These are phyloP conservation scores for Taenaris catops DNA, from an alignment of 2,888 invertebrate genomes.

Conservation along the genomic window DNA sequence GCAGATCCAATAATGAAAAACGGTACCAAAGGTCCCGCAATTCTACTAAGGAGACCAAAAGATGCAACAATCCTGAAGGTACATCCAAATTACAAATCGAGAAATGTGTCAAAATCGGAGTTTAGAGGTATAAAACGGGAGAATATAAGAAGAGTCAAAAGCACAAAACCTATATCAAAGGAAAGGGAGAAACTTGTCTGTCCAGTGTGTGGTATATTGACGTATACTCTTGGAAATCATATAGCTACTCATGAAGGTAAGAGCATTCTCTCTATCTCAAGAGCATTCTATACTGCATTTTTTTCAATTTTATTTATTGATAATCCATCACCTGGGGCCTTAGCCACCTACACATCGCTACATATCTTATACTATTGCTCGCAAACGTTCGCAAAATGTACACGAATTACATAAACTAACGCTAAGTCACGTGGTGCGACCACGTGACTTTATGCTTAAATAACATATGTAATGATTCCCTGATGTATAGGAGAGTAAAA, in stretches of 20 bases:
- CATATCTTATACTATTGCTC: too few species aligned
- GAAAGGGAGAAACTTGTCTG: conserved; percentile 70
- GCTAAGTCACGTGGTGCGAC: too few species aligned
- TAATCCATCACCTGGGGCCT: not conserved
- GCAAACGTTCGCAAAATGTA: too few species aligned
- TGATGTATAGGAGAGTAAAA: too few species aligned
- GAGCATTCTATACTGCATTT: too few species aligned
- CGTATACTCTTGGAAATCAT: conserved; percentile 66
- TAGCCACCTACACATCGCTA: too few species aligned
- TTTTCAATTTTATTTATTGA: too few species aligned
- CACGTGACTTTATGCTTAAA: too few species aligned
- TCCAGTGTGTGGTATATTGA: conserved; percentile 72
- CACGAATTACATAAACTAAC: too few species aligned
- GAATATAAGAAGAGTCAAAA: conserved; percentile 43
- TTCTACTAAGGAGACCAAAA: conserved; percentile 63
- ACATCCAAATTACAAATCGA: conserved; percentile 45
- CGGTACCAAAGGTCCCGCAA: conserved; percentile 62
- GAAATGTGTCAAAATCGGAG: conserved; percentile 26
- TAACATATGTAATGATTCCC: too few species aligned
- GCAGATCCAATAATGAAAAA: conserved; percentile 68
- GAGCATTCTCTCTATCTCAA: too few species aligned
- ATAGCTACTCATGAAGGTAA: conserved; percentile 72
- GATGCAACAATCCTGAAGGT: conserved; percentile 65
- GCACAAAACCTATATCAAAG: conserved; percentile 36
- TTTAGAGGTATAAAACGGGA: conserved; percentile 37